A percentile compares a stretch with the other conserved stretches of the same genome.
Evolutionary conservation across 2,113 vertebrate species (phyloP).

Genomic region (Bos javanicus): DNA sequence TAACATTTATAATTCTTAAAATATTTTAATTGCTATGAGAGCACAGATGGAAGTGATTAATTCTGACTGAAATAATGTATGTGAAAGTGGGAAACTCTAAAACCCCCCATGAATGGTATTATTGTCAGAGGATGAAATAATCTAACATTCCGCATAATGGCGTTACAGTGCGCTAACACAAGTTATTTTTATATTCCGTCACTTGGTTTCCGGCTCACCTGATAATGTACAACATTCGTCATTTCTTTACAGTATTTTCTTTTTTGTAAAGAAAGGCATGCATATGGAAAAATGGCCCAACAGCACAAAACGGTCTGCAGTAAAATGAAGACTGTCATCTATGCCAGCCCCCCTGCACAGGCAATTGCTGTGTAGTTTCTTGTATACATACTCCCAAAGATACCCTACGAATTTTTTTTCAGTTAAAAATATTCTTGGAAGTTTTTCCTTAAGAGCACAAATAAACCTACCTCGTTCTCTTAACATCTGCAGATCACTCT

Average conservation of each 20-base stretch:
- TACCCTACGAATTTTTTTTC: background rate
- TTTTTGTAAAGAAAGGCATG: background rate
- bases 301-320: background rate
- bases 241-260: conserved; percentile 42
- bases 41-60: conserved; percentile 68
- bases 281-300: background rate
- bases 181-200: conserved; percentile 54
- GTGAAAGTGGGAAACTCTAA: conserved; percentile 33
- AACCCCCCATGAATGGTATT: conserved; percentile 28
- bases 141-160: conserved; percentile 20
- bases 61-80: conserved; percentile 56
- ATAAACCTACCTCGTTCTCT: background rate
- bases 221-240: conserved; percentile 45
- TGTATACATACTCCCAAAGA: background rate
- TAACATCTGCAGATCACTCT: background rate
- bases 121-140: conserved; percentile 55
- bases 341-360: background rate
- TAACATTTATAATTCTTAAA: conserved; percentile 69
- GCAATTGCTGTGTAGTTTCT: background rate
- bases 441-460: conserved; percentile 12
- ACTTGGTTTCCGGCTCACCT: conserved; percentile 55
- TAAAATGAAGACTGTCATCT: background rate
- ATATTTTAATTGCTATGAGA: conserved; percentile 60
- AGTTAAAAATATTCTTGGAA: background rate
- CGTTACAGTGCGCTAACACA: background rate